These are phyloP conservation scores for Gobio gobio DNA, from an alignment of 2,113 vertebrate genomes.

Conservation along the genomic window DNA sequence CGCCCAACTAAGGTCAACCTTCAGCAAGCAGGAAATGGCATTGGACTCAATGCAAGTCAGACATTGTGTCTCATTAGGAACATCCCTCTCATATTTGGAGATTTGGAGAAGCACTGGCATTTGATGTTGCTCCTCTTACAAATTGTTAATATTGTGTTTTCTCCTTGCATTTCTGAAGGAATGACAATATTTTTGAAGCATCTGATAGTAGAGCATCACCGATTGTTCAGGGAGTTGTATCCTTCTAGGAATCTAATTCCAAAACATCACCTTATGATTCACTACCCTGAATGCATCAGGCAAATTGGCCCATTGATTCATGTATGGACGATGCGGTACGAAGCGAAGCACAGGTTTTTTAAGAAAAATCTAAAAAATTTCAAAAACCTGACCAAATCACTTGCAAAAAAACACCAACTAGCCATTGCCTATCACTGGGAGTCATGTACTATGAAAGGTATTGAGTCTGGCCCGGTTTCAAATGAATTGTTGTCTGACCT, in stretches of 20 bases:
- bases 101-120: slow-evolving; percentile 23
- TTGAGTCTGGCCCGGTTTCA: neutral
- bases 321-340: neutral
- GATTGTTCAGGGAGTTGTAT: neutral
- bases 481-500: neutral
- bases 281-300: slow-evolving; percentile 6
- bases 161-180: neutral
- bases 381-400: neutral
- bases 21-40: neutral
- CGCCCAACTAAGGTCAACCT: neutral
- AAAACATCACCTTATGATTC: slow-evolving; percentile 12
- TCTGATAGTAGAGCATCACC: neutral
- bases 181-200: slow-evolving; percentile 19
- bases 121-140: neutral
- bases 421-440: neutral
- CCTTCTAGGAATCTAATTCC: neutral
- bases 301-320: slow-evolving; percentile 3
- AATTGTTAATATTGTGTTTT: slow-evolving; percentile 1
- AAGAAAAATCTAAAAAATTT: neutral
- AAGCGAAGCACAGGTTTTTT: slow-evolving; percentile 25
- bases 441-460: neutral
- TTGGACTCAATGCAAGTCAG: neutral
- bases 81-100: slow-evolving; percentile 27
- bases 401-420: neutral
- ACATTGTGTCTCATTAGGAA: slow-evolving; percentile 5